These are phyloP conservation scores for Colinus virginianus DNA, from an alignment of 2,113 vertebrate genomes.

Conservation along the genomic window DNA sequence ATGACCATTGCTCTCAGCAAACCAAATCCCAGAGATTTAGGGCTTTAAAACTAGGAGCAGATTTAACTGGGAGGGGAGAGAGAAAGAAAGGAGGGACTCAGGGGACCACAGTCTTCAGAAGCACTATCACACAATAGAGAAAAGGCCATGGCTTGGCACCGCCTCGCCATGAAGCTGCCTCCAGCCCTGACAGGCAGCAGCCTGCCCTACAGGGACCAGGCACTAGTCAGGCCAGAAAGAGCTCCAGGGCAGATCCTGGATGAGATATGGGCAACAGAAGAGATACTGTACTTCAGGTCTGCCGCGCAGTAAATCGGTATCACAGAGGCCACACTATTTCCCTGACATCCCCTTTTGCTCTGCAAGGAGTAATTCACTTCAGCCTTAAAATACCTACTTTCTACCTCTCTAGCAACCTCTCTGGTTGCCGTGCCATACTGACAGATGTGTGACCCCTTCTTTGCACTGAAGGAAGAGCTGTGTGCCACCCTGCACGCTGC, in stretches of 20 bases:
- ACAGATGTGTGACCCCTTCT: not conserved
- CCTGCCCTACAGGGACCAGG: not conserved
- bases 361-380: not conserved
- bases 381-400: not conserved
- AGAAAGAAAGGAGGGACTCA: not conserved
- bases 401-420: not conserved
- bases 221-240: not conserved
- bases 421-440: not conserved
- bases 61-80: not conserved
- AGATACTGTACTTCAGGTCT: not conserved
- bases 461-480: not conserved
- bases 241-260: not conserved
- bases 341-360: not conserved
- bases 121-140: not conserved
- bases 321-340: not conserved
- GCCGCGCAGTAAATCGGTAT: not conserved
- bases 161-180: not conserved
- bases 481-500: rapidly evolving
- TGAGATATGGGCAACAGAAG: not conserved
- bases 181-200: not conserved
- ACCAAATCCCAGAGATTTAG: not conserved
- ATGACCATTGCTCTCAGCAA: not conserved
- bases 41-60: not conserved
- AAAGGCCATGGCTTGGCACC: not conserved
- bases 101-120: not conserved